Base-by-base conservation (phyloP, 2,797 vertebrate species). In the Trachurus trachurus region DNA sequence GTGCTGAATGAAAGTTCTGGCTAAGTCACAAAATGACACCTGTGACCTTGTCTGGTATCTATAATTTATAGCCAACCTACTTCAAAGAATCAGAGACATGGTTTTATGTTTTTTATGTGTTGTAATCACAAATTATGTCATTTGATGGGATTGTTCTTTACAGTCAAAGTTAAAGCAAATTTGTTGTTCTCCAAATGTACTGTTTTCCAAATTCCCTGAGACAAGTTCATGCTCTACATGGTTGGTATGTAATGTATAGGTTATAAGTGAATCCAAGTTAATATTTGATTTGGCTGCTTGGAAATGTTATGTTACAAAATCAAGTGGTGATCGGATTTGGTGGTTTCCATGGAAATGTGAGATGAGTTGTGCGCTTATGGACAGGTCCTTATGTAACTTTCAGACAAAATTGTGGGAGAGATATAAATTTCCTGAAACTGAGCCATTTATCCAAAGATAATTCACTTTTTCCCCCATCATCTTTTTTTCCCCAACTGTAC, bases 371-470 rank as follows among this genome's bases (percentile, higher is more conserved):
- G 17, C 11, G 39, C 12, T 50, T 58, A 1, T 47, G 0, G 37
- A 59, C 49, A 60, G 66, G 37, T 65, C 17, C 11, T 39, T 68
- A 63, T 74, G 34, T 58, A 54, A 10, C 31, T 19, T 54, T 52
- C 12, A 57, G 11, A 64, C n/a, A 52, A 77, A 53, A 66, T n/a
- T 19, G 5, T 52, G 50, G 26, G 29, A 61, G n/a, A 42, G 13
- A 64, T 53, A 1, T 0, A 2, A 65, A 70, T 78, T 79, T 70
- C 58, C 66, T 72, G 21, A 84, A 66, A 66, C 45, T 59, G 16
- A 66, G 67, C 67, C 64, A 63, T 73, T 61, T n/a, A 57, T 77
- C 66, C 66, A n/a, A 26, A 16, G 29, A 74, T 71, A 42, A 26
- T 63, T 78, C 44, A 71, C 0, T 52, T 31, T 39, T 31, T 8